Base-by-base conservation (phyloP, 1,140 invertebrate genomes). In the Phortica variegata region DNA sequence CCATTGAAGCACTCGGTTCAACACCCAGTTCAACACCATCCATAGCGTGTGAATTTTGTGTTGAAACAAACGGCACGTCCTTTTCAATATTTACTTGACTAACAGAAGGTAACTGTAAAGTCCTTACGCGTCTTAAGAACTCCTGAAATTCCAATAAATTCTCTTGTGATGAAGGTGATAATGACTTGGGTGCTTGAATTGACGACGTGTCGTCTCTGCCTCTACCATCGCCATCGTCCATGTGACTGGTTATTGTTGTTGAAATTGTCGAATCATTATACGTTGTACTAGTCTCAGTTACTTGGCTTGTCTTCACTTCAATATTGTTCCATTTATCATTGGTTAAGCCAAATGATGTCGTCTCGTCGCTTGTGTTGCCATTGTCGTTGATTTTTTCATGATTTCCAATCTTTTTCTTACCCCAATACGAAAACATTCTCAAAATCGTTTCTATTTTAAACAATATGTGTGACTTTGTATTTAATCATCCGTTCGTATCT, bases 391-490 rank as follows among this genome's bases (percentile, higher is more conserved):
- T 26, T 6, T 5, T 17, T 38, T 38, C 6, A 38, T 6, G 6
- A 3, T 17, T 13, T 19, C 46, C 46, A 18, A 41, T 29, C 1
- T 26, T n/a, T 43, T 53, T 62, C 38, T 60, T 66, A 34, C n/a
- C 36, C 60, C 56, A 66, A 37, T 62, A 68, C n/a, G 54, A 58
- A 55, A 66, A 62, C 63, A 66, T 62, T 13, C 19, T 59, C 9
- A 29, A 6, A 29, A 7, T 7, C 12, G 26, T 29, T 7, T 29
- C 6, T 29, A 29, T 29, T 7, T 29, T 29, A 29, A 7, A 29
- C 26, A 29, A 17, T 21, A 10, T 29, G 26, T 46, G 20, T 29
- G 34, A 18, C 34, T 12, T 18, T 32, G 39, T 23, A 41, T 41
- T 9, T 32, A n/a, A n/a, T 16, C 13, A 37, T 43, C 41, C 41